Conservation (phyloP, 2,888 invertebrate species). For the Lithosia quadra region DNA sequence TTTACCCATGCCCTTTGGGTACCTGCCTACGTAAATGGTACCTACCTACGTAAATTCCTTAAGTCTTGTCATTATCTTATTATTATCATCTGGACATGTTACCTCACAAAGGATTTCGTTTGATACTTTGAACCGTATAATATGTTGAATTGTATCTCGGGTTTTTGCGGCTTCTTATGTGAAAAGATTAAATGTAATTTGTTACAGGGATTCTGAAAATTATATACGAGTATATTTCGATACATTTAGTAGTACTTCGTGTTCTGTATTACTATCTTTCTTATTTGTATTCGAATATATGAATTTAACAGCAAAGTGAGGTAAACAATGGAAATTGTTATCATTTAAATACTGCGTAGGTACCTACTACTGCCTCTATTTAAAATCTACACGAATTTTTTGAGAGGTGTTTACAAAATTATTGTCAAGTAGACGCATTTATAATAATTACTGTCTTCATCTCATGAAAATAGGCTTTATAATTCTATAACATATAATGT, state of each 20-base stretch:
- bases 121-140: conserved; percentile 5
- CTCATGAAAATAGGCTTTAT: conserved; percentile 20
- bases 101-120: conserved; percentile 33
- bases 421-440: conserved; percentile 8
- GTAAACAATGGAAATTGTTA: no score
- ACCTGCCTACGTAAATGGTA: no score
- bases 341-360: no score
- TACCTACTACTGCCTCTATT: no score
- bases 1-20: conserved; percentile 33
- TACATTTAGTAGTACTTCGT: neutral
- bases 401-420: neutral
- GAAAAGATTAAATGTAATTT: neutral
- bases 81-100: conserved; percentile 24
- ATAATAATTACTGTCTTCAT: conserved; percentile 24
- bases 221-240: neutral
- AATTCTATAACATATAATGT: conserved; percentile 16
- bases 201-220: neutral
- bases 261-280: no score
- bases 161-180: neutral
- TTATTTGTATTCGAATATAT: no score
- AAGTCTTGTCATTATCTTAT: conserved; percentile 21
- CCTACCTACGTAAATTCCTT: conserved; percentile 23
- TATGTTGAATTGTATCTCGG: neutral
- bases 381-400: no score
- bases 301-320: no score